Evolutionary conservation across 2,113 vertebrate genomes (phyloP).

Genomic region (Grammomys dolichurus): DNA sequence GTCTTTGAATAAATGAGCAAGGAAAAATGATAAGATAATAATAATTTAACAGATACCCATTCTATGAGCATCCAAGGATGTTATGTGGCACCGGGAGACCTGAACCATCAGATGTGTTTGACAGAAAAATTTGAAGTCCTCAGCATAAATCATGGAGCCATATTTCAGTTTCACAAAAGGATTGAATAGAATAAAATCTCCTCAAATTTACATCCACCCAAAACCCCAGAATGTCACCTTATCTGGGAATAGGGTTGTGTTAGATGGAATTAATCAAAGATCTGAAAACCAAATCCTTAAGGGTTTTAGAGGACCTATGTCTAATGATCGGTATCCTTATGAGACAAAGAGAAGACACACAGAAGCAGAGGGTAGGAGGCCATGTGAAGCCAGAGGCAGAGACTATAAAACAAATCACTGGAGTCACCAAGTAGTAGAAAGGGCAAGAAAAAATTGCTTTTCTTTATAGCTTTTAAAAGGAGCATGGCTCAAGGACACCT

Average conservation of each 20-base stretch:
- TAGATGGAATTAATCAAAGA: not conserved
- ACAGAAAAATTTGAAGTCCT: not conserved
- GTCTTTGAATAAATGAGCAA: not conserved
- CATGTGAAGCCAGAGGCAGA: not conserved
- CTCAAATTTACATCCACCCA: not conserved
- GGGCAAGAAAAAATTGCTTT: not conserved
- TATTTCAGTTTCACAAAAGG: not conserved
- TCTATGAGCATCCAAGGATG: not conserved
- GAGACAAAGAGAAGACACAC: not conserved
- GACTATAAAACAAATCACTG: not conserved
- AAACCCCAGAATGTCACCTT: not conserved
- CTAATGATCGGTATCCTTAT: not conserved
- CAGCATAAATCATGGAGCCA: not conserved
- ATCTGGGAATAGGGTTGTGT: constrained; percentile 4
- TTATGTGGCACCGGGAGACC: not conserved
- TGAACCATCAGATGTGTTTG: not conserved
- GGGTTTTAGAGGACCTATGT: not conserved
- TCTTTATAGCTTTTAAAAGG: not conserved
- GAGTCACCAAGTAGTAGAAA: not conserved
- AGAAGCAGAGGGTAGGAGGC: not conserved
- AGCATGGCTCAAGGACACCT: not conserved
- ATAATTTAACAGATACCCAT: not conserved
- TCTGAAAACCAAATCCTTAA: not conserved
- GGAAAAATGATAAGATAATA: not conserved
- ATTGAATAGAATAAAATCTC: not conserved